Evolutionary conservation across 1,140 invertebrate genomes (phyloP).

Genomic region (Macrosteles quadrilineatus): DNA sequence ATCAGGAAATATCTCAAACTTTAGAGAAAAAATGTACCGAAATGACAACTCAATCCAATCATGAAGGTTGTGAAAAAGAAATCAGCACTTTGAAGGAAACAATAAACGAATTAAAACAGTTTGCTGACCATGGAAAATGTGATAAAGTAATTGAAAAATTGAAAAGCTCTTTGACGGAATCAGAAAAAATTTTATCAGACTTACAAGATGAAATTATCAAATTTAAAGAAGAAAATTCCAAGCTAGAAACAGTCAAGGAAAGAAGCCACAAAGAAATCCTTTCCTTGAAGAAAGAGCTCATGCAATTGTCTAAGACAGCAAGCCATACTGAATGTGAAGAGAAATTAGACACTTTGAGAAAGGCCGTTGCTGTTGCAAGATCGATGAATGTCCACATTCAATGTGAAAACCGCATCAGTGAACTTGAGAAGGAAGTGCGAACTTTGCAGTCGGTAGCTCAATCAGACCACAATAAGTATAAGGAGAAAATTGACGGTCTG

Average conservation of each 20-base stretch:
- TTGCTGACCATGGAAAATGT: not conserved
- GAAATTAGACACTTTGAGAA: not conserved
- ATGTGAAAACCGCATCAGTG: not conserved
- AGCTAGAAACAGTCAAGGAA: not conserved
- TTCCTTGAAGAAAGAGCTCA: not conserved
- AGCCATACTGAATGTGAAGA: not conserved
- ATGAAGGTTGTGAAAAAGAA: slow-evolving; percentile 4
- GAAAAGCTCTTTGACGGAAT: not conserved
- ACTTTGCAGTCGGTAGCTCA: not conserved
- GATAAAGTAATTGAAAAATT: not conserved
- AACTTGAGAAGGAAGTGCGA: not conserved
- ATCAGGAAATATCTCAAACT: not conserved
- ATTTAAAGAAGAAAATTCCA: not conserved
- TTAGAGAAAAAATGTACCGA: not conserved
- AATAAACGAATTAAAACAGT: not conserved
- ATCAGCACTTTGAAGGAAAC: not conserved
- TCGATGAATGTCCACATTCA: slow-evolving; percentile 3
- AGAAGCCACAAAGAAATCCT: not conserved
- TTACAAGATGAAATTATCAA: not conserved
- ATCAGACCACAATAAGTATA: not conserved
- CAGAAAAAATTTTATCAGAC: not conserved
- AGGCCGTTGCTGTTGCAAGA: not conserved
- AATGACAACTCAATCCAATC: not conserved
- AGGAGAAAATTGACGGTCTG: not conserved
- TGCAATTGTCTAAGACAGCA: not conserved